Evolutionary conservation across 2,888 invertebrate species (phyloP), one percentile per base, ranked within the genome.

Genomic region (Torymus auratus): DNA sequence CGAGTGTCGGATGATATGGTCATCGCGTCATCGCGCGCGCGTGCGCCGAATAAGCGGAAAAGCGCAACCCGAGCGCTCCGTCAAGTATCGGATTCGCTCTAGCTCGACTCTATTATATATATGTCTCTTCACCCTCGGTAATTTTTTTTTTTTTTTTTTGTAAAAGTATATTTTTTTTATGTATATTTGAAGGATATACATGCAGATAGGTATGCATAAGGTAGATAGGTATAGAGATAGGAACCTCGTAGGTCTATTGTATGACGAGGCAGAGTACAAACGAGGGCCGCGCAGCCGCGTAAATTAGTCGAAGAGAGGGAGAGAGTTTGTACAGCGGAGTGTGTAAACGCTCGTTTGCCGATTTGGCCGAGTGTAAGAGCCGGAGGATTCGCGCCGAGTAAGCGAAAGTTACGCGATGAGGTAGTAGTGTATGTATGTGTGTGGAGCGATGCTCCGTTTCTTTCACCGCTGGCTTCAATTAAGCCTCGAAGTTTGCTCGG

Each of bases 311-410:
- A 41, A 7, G 70, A 58, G 28, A 15, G 41, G 14, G 17, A 17
- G 17, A 78, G 72, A 78, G 78, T 77, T 77, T 70, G 62, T 77
- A 64, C 69, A 70, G 67, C 60, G 58, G 52, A 14, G 60, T 60
- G 74, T 75, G 74, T 75, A 75, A 75, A 75, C 53, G 74, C 74
- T 75, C 74, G 67, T 75, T 75, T 72, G 72, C 20, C 72, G 62
- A 75, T 75, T 75, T 60, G 74, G 52, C 61, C 71, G 60, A 75
- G 52, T 75, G 67, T 75, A 73, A 58, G 55, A 7, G 28, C n/a
- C 14, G 65, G 14, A 15, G 15, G 52, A 41, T 41, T 41, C 41
- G 14, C 67, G 50, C 52, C 15, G 69, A 64, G 41, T 65, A 65
- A 65, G 70, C 65, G 15, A 58, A 77, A 50, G 41, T 41, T 41